Percentiles rank a stretch among this genome's conserved stretches.
Conservation (phyloP, 1,140 invertebrate genomes). For the Gyrodactylus salaris region DNA sequence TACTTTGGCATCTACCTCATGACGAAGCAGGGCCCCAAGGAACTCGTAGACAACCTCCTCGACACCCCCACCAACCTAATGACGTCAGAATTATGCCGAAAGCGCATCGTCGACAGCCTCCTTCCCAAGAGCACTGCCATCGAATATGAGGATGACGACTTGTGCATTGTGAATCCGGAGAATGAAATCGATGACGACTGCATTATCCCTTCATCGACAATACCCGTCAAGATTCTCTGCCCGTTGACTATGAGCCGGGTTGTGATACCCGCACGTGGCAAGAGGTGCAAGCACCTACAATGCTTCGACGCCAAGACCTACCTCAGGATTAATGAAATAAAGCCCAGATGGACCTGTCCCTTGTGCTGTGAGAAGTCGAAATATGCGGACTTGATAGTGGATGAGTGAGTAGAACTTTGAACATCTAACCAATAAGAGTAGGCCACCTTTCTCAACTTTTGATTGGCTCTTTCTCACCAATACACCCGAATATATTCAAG, state of each 20-base stretch:
- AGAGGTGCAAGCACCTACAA: slow-evolving; percentile 64
- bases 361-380: slow-evolving; percentile 31
- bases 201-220: background rate
- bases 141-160: background rate
- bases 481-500: too few relatives aligned
- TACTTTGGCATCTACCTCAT: background rate
- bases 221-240: background rate
- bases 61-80: background rate
- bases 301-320: slow-evolving; percentile 81
- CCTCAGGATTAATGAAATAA: slow-evolving; percentile 88
- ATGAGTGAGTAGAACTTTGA: background rate
- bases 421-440: too few relatives aligned
- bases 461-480: too few relatives aligned
- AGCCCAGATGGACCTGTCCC: slow-evolving; percentile 86
- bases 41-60: background rate
- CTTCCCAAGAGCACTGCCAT: background rate
- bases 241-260: slow-evolving; percentile 60
- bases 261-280: slow-evolving; percentile 46
- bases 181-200: background rate
- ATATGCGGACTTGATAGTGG: background rate
- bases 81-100: background rate
- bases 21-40: background rate
- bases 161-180: background rate
- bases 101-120: background rate
- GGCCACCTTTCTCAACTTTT: too few relatives aligned